phyloP scores from a whole-genome alignment of 2,797 vertebrate genomes.

The Tapera naevia region DNA sequence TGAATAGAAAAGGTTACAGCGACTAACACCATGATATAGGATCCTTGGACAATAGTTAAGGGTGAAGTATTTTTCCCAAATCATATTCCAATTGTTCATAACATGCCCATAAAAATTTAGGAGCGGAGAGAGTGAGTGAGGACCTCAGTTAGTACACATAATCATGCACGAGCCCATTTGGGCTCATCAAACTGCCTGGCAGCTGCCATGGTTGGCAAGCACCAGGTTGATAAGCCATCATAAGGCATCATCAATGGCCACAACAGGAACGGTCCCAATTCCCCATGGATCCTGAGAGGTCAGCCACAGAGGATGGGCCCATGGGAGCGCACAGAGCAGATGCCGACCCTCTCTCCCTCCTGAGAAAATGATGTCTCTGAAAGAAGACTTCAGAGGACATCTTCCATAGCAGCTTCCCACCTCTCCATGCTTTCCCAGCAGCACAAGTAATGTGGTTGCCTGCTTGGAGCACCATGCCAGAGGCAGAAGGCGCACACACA shows the following conservation, averaged over 20 bases:
- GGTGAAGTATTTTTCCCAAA: neutral
- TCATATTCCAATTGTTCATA: neutral
- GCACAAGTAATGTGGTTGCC: accelerated
- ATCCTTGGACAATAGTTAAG: neutral
- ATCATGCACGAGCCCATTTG: neutral
- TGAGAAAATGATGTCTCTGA: neutral
- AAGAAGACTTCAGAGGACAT: neutral
- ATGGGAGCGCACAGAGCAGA: neutral
- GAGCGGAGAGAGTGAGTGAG: neutral
- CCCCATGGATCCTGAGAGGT: neutral
- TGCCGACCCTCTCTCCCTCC: neutral
- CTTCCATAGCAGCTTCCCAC: neutral
- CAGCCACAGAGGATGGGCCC: neutral
- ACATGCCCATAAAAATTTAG: neutral
- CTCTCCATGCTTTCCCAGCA: neutral
- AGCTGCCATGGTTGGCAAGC: neutral
- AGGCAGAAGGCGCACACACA: neutral
- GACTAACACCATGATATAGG: neutral
- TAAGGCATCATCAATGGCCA: neutral
- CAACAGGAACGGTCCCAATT: neutral
- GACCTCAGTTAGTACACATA: neutral
- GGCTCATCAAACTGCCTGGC: neutral
- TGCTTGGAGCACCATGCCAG: neutral
- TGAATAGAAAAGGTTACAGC: neutral
- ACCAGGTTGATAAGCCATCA: neutral